Conservation (phyloP, 1,140 invertebrate genomes). For the Trichogramma pretiosum region DNA sequence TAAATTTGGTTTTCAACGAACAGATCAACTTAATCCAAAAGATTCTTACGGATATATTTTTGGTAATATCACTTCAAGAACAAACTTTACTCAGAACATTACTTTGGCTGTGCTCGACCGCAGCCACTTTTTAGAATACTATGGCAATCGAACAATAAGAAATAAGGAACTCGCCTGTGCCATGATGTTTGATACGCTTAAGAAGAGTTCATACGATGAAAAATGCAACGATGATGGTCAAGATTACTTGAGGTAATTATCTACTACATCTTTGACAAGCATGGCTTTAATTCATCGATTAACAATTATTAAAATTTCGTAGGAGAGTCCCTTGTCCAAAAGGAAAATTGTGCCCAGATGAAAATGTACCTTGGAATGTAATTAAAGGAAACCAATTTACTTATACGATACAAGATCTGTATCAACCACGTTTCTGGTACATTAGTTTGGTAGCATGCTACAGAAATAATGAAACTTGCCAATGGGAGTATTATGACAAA, state of each 20-base stretch:
- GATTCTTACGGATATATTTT: constrained; percentile 90
- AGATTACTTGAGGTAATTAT: constrained; percentile 63
- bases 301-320: too few species aligned
- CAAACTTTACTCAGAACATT: constrained; percentile 56
- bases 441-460: constrained; percentile 88
- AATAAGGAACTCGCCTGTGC: constrained; percentile 64
- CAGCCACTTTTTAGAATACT: constrained; percentile 79
- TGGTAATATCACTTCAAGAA: constrained; percentile 77
- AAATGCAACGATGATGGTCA: constrained; percentile 71
- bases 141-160: constrained; percentile 59
- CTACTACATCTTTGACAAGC: too few species aligned
- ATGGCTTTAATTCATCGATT: too few species aligned
- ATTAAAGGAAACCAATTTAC: constrained; percentile 86
- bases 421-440: constrained; percentile 93
- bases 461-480: constrained; percentile 65
- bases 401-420: constrained; percentile 79
- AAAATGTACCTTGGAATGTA: constrained; percentile 77
- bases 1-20: constrained; percentile 95
- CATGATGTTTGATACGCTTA: constrained; percentile 77
- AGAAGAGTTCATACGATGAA: constrained; percentile 73
- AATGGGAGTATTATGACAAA: constrained; percentile 68
- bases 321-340: constrained; percentile 77
- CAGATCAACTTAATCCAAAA: constrained; percentile 69
- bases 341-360: constrained; percentile 73
- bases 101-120: constrained; percentile 82